Evolutionary conservation across 2,888 invertebrate species (phyloP), one percentile per base, ranked within the genome.

Genomic region (Eudemis profundana): DNA sequence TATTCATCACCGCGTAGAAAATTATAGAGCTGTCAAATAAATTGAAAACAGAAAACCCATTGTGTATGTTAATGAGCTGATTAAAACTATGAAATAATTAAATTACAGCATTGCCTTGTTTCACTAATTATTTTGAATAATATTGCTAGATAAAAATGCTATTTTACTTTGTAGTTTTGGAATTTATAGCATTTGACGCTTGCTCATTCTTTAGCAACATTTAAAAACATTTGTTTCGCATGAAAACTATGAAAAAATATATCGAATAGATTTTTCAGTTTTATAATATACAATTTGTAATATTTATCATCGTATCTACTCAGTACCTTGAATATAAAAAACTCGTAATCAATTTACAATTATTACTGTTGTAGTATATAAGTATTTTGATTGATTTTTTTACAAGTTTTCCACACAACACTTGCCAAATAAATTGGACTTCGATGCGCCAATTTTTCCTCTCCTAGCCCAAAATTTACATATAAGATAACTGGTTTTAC

Each of bases 11-110:
- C 42, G 4, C 19, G 57, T 50, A 57, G 63, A 50, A 63, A 64
- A 65, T 59, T 59, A 65, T 59, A 59, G 46, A 65, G 51, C 64
- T 65, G 64, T 51, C 64, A 65, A 59, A 59, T 65, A 65, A 65
- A 65, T 65, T 51, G 64, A 65, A 65, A 65, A 65, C 64, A 53
- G 59, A 65, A 59, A 49, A 59, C 44, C 44, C 46, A 59, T 53
- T 65, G 38, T 21, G 23, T 59, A 65, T 65, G 64, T 27, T 59
- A 65, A 65, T 65, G 29, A 44, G 44, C 21, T 46, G 51, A 44
- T 50, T 44, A 42, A 56, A 50, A 42, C 33, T n/a, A 49, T 23
- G 56, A 42, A 57, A 49, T 57, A 65, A 51, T 65, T 59, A 56
- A 49, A 49, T 49, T 47, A 54, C 15, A 17, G 15, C 23, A 47